Evolutionary conservation across 2,113 vertebrate genomes (phyloP), one percentile per base, ranked within the genome.

Genomic region (Australoheros scitulus): DNA sequence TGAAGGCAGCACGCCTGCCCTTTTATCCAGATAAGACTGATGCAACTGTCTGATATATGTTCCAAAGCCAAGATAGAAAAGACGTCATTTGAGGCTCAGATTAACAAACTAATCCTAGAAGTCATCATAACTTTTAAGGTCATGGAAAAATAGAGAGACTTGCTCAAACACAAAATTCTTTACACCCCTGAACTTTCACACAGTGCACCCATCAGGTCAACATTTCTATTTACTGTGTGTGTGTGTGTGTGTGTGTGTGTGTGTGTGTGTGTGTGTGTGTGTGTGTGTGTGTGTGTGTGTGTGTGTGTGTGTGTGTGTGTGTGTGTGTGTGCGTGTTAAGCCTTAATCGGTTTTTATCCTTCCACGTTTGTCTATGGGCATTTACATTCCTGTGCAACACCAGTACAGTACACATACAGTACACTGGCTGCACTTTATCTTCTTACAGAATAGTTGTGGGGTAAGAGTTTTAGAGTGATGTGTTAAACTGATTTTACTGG

Each of bases 401-500:
- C 43, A 50, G 65, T 70, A 70, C 43, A 50, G 43, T 72, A 13
- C 17, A 13, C 38, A 65, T 3, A 72, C 17, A 55, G 2, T 15
- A 18, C 15, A 38, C 9, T 7, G 41, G 18, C n/a, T 32, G 22
- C 36, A 61, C 34, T 86, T 72, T 18, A 24, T 76, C 7, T 38
- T n/a, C 63, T 77, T 43, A 85, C 63, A 70, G 43, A 81, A 57
- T 2, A 74, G 18, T 17, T 58, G 32, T 47, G 10, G 29, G 38
- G 11, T 38, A 43, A 57, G 57, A 57, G 60, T 72, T 77, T 87
- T 76, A 61, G 34, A 83, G 65, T 61, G 22, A 76, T 43, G 76
- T 7, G 55, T 89, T 84, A 58, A 82, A 86, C 34, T 8, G 85
- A 82, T 80, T 84, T 86, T 65, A 70, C 61, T 20, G 68, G 9